phyloP scores from a whole-genome alignment of 2,113 vertebrate genomes.

The Ammodramus savannarum region DNA sequence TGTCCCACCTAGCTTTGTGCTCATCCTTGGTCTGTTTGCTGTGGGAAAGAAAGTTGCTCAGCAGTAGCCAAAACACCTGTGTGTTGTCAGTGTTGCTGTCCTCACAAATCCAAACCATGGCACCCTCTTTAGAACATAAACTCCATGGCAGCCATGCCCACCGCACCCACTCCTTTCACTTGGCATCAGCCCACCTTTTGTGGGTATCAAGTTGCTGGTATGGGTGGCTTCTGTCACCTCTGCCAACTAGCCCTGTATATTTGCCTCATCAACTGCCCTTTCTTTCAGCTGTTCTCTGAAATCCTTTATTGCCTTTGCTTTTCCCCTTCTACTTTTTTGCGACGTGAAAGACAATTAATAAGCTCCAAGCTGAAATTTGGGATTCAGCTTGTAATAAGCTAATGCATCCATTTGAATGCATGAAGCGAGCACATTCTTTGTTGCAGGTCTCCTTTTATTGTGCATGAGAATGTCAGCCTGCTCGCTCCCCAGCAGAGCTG shows the following conservation, averaged over 20 bases:
- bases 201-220: accelerated
- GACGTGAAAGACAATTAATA: not conserved
- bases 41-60: not conserved
- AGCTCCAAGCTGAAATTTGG: not conserved
- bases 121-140: not conserved
- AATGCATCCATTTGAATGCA: constrained; percentile 42
- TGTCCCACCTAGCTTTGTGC: not conserved
- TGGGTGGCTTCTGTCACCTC: not conserved
- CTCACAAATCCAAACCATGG: not conserved
- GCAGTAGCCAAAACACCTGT: not conserved
- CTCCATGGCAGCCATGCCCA: not conserved
- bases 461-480: not conserved
- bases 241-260: not conserved
- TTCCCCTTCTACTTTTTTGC: not conserved
- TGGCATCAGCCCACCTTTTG: not conserved
- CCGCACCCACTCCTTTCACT: not conserved
- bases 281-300: not conserved
- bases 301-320: not conserved
- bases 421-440: not conserved
- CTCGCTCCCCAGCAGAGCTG: not conserved
- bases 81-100: not conserved
- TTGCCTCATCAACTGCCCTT: not conserved
- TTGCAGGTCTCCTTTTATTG: not conserved
- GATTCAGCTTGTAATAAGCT: not conserved
- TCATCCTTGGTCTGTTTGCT: accelerated